Evolutionary conservation across 1,140 invertebrate genomes (phyloP).

Genomic region (Caerostris darwini): DNA sequence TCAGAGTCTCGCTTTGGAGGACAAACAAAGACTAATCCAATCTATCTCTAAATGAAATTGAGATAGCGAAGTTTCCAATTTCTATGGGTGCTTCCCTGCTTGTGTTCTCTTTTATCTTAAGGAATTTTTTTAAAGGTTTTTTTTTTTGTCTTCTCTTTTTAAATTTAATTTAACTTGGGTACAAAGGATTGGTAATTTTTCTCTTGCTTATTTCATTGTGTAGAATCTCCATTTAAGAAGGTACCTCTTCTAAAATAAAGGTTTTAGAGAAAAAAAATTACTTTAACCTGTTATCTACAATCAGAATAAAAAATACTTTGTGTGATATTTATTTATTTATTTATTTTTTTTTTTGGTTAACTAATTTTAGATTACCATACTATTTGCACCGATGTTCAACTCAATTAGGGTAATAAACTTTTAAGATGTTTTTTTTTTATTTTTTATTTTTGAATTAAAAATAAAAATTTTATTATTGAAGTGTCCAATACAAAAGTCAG

Average conservation of each 20-base stretch:
- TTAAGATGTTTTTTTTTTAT: too few relatives aligned
- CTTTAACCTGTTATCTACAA: constrained; percentile 6
- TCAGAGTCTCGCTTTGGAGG: constrained; percentile 21
- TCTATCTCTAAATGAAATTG: constrained; percentile 62
- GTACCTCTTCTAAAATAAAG: neutral
- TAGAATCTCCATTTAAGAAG: neutral
- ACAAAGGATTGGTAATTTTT: constrained; percentile 13
- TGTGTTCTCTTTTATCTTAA: neutral
- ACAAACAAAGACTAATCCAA: constrained; percentile 58
- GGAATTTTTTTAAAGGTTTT: neutral
- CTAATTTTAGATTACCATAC: too few relatives aligned
- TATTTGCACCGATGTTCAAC: too few relatives aligned
- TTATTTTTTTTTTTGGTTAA: too few relatives aligned
- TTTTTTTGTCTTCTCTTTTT: neutral
- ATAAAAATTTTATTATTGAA: too few relatives aligned
- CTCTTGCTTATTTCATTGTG: neutral
- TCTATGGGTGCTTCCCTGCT: neutral
- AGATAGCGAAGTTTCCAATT: constrained; percentile 48
- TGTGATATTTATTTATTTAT: too few relatives aligned
- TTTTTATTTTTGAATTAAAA: too few relatives aligned
- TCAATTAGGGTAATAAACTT: too few relatives aligned
- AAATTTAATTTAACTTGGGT: constrained; percentile 5
- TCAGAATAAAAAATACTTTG: too few relatives aligned
- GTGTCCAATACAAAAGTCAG: too few relatives aligned
- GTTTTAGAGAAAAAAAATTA: neutral